These are phyloP conservation scores for Periophthalmus magnuspinnatus DNA, from an alignment of 2,797 vertebrate genomes.

Conservation along the genomic window DNA sequence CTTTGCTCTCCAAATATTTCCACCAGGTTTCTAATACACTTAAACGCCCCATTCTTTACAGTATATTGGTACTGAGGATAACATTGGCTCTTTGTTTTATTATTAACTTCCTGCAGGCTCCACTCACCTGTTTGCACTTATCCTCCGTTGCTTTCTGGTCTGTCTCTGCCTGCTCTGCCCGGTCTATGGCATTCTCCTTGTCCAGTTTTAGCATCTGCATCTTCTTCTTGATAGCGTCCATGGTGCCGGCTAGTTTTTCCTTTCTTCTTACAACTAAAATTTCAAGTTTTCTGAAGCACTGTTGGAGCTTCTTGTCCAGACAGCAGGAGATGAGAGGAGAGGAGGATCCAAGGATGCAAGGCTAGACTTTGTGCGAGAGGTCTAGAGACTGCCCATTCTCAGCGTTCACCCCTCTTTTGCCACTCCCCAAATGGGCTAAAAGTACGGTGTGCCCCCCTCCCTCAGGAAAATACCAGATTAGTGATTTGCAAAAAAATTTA, in stretches of 20 bases:
- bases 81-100: slow-evolving; percentile 6
- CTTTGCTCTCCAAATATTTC: neutral
- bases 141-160: slow-evolving; percentile 91
- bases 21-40: neutral
- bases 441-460: slow-evolving; percentile 35
- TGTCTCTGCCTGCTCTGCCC: slow-evolving; percentile 89
- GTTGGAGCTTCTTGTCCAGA: slow-evolving; percentile 22
- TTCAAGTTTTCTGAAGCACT: slow-evolving; percentile 8
- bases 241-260: slow-evolving; percentile 56
- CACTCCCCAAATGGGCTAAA: slow-evolving; percentile 58
- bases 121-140: slow-evolving; percentile 89
- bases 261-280: neutral
- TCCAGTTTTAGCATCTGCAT: slow-evolving; percentile 98
- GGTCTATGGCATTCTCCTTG: slow-evolving; percentile 94
- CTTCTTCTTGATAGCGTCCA: slow-evolving; percentile 99
- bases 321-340: slow-evolving; percentile 38
- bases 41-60: neutral
- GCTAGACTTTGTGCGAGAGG: slow-evolving; percentile 67
- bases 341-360: slow-evolving; percentile 65
- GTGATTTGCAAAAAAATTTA: neutral
- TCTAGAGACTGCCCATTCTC: slow-evolving; percentile 73
- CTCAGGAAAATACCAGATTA: slow-evolving; percentile 38
- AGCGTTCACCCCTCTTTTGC: slow-evolving; percentile 51
- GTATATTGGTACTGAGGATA: neutral
- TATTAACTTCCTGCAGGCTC: slow-evolving; percentile 1